A percentile compares a stretch with the other conserved stretches of the same genome.
These are phyloP conservation scores for Copidosoma floridanum DNA, from an alignment of 1,140 invertebrate species.

Conservation along the genomic window DNA sequence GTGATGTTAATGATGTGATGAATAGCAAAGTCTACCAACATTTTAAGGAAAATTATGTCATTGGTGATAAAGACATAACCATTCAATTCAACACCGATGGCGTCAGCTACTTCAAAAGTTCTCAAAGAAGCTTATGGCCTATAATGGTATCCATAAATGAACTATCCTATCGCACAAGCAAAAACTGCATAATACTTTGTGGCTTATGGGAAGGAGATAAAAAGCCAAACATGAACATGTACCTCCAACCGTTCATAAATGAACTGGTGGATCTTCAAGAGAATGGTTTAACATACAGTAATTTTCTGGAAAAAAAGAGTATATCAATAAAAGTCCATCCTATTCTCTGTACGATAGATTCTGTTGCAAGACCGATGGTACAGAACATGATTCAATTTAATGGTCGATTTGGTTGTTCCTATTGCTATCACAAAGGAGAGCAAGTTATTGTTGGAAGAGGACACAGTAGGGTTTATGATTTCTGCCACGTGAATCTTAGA, in stretches of 20 bases:
- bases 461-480: neutral
- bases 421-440: neutral
- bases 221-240: slow-evolving; percentile 23
- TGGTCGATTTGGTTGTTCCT: slow-evolving; percentile 7
- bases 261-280: slow-evolving; percentile 25
- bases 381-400: slow-evolving; percentile 29
- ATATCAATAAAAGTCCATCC: slow-evolving; percentile 22
- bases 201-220: slow-evolving; percentile 21
- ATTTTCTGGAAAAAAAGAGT: neutral
- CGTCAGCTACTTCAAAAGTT: neutral
- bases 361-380: slow-evolving; percentile 18
- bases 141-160: slow-evolving; percentile 26
- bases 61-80: neutral
- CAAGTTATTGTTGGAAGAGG: neutral
- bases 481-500: neutral
- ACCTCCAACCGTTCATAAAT: slow-evolving; percentile 24
- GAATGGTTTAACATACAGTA: slow-evolving; percentile 19
- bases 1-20: neutral
- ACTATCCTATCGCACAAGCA: slow-evolving; percentile 22
- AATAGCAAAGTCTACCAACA: neutral
- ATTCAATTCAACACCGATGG: slow-evolving; percentile 7
- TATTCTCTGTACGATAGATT: slow-evolving; percentile 22
- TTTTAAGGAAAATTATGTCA: neutral
- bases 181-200: slow-evolving; percentile 26
- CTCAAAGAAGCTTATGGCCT: slow-evolving; percentile 19